A percentile compares a stretch with the other conserved stretches of the same genome.
These are phyloP conservation scores for Xerus inauris DNA, from an alignment of 2,113 vertebrate species.

Conservation along the genomic window DNA sequence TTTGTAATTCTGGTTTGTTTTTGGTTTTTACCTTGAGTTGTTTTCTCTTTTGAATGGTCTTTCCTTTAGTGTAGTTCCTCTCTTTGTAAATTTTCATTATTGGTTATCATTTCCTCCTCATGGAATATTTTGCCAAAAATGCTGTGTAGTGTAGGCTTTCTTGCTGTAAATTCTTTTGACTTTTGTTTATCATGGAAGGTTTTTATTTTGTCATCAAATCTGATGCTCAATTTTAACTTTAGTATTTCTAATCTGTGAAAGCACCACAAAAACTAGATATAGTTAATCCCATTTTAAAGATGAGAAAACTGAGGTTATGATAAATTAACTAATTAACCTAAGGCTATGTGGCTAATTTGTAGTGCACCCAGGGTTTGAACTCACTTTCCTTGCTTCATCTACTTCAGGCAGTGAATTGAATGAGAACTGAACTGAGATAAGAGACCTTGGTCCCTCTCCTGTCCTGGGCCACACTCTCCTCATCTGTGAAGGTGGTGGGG, in stretches of 20 bases:
- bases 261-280: background rate
- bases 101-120: too few species aligned
- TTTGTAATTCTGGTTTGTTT: too few species aligned
- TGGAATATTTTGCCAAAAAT: too few species aligned
- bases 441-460: background rate
- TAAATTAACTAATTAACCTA: background rate
- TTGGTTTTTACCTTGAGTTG: too few species aligned
- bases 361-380: background rate
- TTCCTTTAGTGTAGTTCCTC: too few species aligned
- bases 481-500: background rate
- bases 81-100: too few species aligned
- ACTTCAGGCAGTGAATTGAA: background rate
- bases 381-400: background rate
- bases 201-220: too few species aligned
- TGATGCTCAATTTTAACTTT: too few species aligned
- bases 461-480: background rate
- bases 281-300: background rate
- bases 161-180: too few species aligned
- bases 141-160: too few species aligned
- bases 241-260: constrained; percentile 17
- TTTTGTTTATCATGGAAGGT: too few species aligned
- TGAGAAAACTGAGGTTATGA: background rate
- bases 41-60: too few species aligned
- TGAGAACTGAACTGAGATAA: background rate
- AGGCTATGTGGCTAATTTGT: background rate